A percentile compares a stretch with the other conserved stretches of the same genome.
These are phyloP conservation scores for Melanotaenia duboulayi DNA, from an alignment of 2,113 vertebrate genomes.

Conservation along the genomic window DNA sequence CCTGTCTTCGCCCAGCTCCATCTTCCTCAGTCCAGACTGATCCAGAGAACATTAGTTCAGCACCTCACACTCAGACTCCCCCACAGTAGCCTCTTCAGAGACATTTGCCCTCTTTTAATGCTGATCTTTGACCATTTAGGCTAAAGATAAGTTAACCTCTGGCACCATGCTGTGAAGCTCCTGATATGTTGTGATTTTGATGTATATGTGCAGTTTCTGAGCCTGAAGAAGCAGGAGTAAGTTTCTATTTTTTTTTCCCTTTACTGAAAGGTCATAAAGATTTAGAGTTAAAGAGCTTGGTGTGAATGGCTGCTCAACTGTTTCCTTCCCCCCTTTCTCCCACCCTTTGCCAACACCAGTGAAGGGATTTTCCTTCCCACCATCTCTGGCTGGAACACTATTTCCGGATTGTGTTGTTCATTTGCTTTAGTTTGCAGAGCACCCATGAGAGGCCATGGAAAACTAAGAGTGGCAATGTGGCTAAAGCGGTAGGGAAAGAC, in stretches of 20 bases:
- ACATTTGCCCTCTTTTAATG: constrained; percentile 59
- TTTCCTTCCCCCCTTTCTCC: constrained; percentile 39
- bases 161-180: constrained; percentile 4
- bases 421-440: constrained; percentile 71
- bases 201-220: constrained; percentile 5
- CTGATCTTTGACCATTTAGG: constrained; percentile 54
- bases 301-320: constrained; percentile 43
- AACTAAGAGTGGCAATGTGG: constrained; percentile 76
- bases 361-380: constrained; percentile 80
- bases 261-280: background rate
- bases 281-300: constrained; percentile 15
- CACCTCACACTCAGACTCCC: constrained; percentile 30
- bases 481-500: constrained; percentile 44
- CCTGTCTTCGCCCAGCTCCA: constrained; percentile 35
- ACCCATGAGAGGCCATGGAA: constrained; percentile 77
- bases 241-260: too few relatives aligned
- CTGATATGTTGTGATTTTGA: constrained; percentile 1
- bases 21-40: constrained; percentile 22
- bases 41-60: constrained; percentile 54
- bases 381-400: constrained; percentile 73
- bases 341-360: constrained; percentile 57
- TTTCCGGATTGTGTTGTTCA: constrained; percentile 80
- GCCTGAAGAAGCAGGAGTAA: background rate
- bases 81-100: constrained; percentile 14
- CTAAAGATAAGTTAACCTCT: constrained; percentile 73